Conservation (phyloP, 1,140 invertebrate genomes). For the Propsilocerus akamusi region DNA sequence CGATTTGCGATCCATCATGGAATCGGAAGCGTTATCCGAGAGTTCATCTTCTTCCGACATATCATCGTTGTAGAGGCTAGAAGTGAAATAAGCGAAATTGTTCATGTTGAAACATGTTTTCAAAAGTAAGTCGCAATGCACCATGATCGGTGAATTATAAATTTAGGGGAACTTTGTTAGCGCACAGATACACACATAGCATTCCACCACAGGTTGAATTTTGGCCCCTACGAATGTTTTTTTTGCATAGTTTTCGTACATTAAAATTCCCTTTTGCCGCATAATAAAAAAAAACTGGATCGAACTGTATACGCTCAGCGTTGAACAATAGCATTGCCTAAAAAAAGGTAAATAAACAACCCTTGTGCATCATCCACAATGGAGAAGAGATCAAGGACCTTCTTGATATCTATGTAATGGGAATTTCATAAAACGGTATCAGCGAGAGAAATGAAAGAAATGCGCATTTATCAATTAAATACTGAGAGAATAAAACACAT, state of each 20-base stretch:
- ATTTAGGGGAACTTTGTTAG: neutral
- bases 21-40: neutral
- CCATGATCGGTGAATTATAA: neutral
- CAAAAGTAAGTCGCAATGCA: neutral
- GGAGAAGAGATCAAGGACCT: conserved; percentile 1
- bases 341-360: neutral
- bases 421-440: neutral
- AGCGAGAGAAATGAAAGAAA: neutral
- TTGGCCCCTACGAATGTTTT: too few relatives aligned
- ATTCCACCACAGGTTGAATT: neutral
- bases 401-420: neutral
- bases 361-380: neutral
- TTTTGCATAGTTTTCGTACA: neutral
- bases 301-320: neutral
- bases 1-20: neutral
- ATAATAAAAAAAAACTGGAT: neutral
- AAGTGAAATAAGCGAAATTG: neutral
- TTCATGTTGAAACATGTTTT: neutral
- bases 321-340: neutral
- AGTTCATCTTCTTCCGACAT: neutral
- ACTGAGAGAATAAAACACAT: neutral
- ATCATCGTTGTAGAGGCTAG: neutral
- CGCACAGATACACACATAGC: too few relatives aligned
- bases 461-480: neutral
- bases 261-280: neutral